Evolutionary conservation across 2,797 vertebrate genomes (phyloP).

Genomic region (Characodon lateralis): DNA sequence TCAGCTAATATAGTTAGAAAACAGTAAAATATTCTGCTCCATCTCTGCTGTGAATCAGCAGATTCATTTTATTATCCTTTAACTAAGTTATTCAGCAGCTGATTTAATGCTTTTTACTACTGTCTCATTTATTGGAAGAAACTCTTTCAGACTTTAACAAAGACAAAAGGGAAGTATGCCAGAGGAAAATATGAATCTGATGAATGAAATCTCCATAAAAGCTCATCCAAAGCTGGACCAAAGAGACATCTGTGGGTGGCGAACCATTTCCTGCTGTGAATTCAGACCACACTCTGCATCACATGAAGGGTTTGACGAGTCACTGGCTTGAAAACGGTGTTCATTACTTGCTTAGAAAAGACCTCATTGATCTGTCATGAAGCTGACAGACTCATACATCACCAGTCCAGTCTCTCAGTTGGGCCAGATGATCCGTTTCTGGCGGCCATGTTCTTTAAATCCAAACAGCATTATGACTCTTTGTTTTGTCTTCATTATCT

Average conservation of each 20-base stretch:
- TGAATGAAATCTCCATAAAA: background rate
- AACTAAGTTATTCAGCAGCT: background rate
- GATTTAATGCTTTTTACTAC: background rate
- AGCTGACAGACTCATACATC: constrained; percentile 30
- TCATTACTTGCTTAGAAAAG: constrained; percentile 28
- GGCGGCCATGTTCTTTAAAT: background rate
- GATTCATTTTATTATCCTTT: background rate
- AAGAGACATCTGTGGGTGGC: background rate
- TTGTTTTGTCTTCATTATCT: background rate
- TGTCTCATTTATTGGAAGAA: no score
- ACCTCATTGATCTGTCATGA: constrained; percentile 35
- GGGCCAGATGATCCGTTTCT: background rate
- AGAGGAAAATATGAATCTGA: background rate
- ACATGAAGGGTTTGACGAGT: constrained; percentile 22
- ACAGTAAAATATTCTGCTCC: background rate
- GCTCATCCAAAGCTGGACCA: constrained; percentile 16
- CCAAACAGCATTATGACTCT: background rate
- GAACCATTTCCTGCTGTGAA: constrained; percentile 27
- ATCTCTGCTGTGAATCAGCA: background rate
- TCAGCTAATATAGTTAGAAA: no score
- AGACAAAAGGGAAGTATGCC: constrained; percentile 6
- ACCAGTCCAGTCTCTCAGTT: background rate
- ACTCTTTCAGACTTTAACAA: background rate
- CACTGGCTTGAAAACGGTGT: constrained; percentile 30
- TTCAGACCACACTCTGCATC: background rate